Conservation (phyloP, 2,888 invertebrate species). For the Dynastes hyllus region DNA sequence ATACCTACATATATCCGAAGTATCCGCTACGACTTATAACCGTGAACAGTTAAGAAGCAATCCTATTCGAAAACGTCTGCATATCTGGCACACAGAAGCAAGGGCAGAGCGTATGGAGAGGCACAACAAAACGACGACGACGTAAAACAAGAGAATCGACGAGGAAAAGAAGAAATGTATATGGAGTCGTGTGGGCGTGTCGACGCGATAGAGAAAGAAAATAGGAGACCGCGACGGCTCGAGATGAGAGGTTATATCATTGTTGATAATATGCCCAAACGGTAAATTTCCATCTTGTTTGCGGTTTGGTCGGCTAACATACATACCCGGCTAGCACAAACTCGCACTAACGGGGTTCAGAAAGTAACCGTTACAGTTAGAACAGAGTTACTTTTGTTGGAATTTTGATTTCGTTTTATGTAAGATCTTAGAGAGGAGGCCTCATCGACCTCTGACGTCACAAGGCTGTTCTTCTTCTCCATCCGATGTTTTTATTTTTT, state of each 20-base stretch:
- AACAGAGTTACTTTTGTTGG: slow-evolving; percentile 68
- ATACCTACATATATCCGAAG: slow-evolving; percentile 11
- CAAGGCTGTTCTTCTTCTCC: slow-evolving; percentile 57
- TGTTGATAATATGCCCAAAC: slow-evolving; percentile 44
- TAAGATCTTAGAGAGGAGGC: slow-evolving; percentile 51
- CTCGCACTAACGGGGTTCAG: slow-evolving; percentile 66
- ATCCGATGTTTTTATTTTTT: background rate
- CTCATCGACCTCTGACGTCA: slow-evolving; percentile 57
- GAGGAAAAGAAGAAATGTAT: slow-evolving; percentile 7
- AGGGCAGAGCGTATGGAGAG: slow-evolving; percentile 3
- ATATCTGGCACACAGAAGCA: slow-evolving; percentile 20
- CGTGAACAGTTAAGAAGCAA: slow-evolving; percentile 20
- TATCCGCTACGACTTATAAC: slow-evolving; percentile 6
- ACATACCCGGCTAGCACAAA: slow-evolving; percentile 60
- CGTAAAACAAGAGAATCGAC: slow-evolving; percentile 4
- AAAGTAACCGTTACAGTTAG: slow-evolving; percentile 66
- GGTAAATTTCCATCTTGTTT: slow-evolving; percentile 52
- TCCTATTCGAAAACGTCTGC: slow-evolving; percentile 4
- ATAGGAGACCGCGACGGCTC: slow-evolving; percentile 7
- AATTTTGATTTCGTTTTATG: slow-evolving; percentile 68
- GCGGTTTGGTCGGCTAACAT: slow-evolving; percentile 62
- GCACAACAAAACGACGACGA: slow-evolving; percentile 1
- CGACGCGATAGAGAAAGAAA: slow-evolving; percentile 23
- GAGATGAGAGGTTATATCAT: slow-evolving; percentile 45
- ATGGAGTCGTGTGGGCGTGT: slow-evolving; percentile 28